Conservation (phyloP, 2,888 invertebrate genomes). For the Mimumesa dahlbomi region DNA sequence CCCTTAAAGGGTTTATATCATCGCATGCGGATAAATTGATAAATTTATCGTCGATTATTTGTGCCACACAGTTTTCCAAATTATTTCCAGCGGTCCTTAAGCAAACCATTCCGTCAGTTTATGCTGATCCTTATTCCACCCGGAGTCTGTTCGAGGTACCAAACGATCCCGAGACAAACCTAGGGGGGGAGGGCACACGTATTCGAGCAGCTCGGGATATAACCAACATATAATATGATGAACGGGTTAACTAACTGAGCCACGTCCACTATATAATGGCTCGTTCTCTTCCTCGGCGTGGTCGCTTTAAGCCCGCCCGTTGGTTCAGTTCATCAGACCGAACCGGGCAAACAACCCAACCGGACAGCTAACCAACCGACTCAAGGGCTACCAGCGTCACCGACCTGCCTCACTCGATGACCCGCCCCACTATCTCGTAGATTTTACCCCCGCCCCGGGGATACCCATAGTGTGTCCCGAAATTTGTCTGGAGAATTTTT, state of each 20-base stretch:
- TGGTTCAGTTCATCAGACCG: slow-evolving; percentile 18
- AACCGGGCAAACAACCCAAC: slow-evolving; percentile 8
- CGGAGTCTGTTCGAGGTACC: too few species aligned
- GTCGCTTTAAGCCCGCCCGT: slow-evolving; percentile 11
- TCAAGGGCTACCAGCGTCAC: slow-evolving; percentile 53
- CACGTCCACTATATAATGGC: not conserved
- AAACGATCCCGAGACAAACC: too few species aligned
- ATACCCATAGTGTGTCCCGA: too few species aligned
- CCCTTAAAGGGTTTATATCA: too few species aligned
- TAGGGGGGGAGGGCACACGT: too few species aligned
- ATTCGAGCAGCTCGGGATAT: not conserved
- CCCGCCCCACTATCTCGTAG: not conserved
- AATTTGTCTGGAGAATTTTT: too few species aligned
- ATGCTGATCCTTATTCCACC: too few species aligned
- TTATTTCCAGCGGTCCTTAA: too few species aligned
- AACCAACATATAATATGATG: slow-evolving; percentile 1
- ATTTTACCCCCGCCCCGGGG: not conserved
- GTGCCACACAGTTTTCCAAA: too few species aligned
- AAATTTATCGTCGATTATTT: too few species aligned
- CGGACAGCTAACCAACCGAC: slow-evolving; percentile 8
- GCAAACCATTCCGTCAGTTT: too few species aligned
- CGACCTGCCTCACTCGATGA: slow-evolving; percentile 66
- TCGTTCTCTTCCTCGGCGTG: not conserved
- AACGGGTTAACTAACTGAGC: slow-evolving; percentile 12
- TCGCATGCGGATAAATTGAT: too few species aligned